These are phyloP conservation scores for Drosophila kambysellisi DNA, from an alignment of 2,888 invertebrate species.

Conservation along the genomic window DNA sequence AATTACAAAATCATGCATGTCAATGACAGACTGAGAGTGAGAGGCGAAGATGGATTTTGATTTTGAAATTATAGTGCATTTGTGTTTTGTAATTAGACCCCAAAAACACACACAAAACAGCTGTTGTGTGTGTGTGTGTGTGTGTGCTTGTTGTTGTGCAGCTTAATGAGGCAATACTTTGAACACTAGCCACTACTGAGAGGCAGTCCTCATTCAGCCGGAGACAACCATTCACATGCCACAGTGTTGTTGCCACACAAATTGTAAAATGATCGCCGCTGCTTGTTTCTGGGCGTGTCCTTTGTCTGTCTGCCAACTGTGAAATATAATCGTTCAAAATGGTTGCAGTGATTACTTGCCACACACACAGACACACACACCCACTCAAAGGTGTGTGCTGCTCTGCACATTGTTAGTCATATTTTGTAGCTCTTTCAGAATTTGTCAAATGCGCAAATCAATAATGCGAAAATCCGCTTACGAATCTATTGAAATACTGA, in stretches of 20 bases:
- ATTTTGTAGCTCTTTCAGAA: constrained; percentile 12
- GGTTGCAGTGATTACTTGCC: constrained; percentile 28
- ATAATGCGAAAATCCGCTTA: constrained; percentile 3
- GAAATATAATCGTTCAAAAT: constrained; percentile 47
- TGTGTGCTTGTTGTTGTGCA: constrained; percentile 26
- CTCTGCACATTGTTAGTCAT: constrained; percentile 3
- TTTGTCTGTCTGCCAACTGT: constrained; percentile 24
- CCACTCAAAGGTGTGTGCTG: neutral
- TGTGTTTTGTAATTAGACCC: constrained; percentile 76
- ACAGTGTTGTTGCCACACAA: constrained; percentile 52
- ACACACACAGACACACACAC: constrained; percentile 1
- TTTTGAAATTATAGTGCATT: constrained; percentile 72
- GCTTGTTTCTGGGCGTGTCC: neutral
- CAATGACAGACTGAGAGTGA: constrained; percentile 42
- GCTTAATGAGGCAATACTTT: constrained; percentile 64
- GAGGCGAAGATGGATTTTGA: constrained; percentile 8
- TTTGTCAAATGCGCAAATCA: constrained; percentile 13
- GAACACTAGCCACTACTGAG: constrained; percentile 26
- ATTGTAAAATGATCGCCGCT: constrained; percentile 58
- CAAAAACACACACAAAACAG: constrained; percentile 41
- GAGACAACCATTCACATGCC: constrained; percentile 31
- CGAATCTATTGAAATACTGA: neutral
- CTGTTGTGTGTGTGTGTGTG: constrained; percentile 1
- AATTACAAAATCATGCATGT: constrained; percentile 74
- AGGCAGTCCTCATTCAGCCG: neutral